Evolutionary conservation across 1,140 invertebrate species (phyloP).

Genomic region (Ylistrum balloti): DNA sequence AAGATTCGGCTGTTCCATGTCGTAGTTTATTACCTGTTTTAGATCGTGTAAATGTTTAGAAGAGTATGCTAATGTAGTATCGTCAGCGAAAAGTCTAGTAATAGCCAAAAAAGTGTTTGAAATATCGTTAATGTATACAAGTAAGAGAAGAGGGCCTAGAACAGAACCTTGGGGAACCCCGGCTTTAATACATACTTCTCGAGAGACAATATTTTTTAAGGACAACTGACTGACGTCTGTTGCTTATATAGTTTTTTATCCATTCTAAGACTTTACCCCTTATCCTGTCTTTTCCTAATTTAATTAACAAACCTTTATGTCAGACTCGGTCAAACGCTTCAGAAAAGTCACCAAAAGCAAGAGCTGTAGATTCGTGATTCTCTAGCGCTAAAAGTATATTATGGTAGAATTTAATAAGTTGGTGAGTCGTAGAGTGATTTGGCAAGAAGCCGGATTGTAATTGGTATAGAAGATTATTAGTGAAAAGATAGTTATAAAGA

Average conservation of each 20-base stretch:
- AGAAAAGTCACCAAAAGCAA: constrained; percentile 42
- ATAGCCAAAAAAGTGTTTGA: background rate
- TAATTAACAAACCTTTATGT: constrained; percentile 42
- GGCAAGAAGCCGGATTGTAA: too few species aligned
- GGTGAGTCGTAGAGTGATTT: too few species aligned
- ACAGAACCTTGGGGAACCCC: constrained; percentile 42
- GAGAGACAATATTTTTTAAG: constrained; percentile 7
- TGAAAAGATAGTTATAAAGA: too few species aligned
- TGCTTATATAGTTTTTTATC: constrained; percentile 12
- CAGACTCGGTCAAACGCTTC: constrained; percentile 46
- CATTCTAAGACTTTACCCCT: constrained; percentile 34
- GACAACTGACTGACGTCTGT: constrained; percentile 42
- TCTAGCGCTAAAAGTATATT: too few species aligned
- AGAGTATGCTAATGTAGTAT: background rate
- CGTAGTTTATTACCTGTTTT: background rate
- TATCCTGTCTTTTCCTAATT: constrained; percentile 41
- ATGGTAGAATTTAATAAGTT: too few species aligned
- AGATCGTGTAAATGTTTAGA: background rate
- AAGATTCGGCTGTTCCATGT: background rate
- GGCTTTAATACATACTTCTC: background rate
- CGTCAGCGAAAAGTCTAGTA: background rate
- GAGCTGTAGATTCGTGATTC: constrained; percentile 8
- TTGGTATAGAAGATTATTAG: too few species aligned
- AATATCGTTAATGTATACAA: constrained; percentile 44
- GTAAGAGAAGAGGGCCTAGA: constrained; percentile 10